Conservation (phyloP, 2,113 vertebrate genomes). For the Entomyzon cyanotis region DNA sequence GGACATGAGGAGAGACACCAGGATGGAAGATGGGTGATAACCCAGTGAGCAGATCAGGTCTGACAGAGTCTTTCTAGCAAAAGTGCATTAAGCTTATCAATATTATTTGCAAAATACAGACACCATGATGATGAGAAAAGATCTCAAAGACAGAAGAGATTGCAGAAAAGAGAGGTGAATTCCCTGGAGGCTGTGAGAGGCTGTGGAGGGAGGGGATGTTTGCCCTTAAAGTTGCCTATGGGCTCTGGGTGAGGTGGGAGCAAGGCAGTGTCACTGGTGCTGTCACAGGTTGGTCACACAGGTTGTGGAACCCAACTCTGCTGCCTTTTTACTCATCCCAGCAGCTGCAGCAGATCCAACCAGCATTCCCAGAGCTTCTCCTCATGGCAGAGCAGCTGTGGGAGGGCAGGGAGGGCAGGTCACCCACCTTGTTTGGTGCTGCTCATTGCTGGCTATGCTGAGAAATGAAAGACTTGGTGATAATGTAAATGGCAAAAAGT, state of each 20-base stretch:
- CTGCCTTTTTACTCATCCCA: not conserved
- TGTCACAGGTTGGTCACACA: not conserved
- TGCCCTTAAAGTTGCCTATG: not conserved
- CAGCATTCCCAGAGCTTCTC: conserved; percentile 34
- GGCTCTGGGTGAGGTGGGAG: not conserved
- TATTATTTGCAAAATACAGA: not conserved
- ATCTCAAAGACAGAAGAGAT: not conserved
- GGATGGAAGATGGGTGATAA: not conserved
- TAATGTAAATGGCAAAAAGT: not conserved
- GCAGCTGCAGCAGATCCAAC: conserved; percentile 14
- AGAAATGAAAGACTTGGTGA: not conserved
- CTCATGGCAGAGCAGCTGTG: not conserved
- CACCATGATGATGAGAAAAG: not conserved
- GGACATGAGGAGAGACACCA: not conserved
- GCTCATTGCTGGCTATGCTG: not conserved
- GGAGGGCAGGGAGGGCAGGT: conserved; percentile 1
- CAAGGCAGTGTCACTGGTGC: not conserved
- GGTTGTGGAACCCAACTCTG: not conserved
- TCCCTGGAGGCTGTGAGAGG: not conserved
- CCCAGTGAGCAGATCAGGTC: not conserved
- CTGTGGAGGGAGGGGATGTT: not conserved
- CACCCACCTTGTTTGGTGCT: not conserved
- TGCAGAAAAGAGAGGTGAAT: not conserved
- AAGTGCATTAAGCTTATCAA: not conserved
- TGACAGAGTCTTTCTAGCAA: not conserved